Evolutionary conservation across 2,797 vertebrate species (phyloP).

Genomic region (Acanthopagrus latus): DNA sequence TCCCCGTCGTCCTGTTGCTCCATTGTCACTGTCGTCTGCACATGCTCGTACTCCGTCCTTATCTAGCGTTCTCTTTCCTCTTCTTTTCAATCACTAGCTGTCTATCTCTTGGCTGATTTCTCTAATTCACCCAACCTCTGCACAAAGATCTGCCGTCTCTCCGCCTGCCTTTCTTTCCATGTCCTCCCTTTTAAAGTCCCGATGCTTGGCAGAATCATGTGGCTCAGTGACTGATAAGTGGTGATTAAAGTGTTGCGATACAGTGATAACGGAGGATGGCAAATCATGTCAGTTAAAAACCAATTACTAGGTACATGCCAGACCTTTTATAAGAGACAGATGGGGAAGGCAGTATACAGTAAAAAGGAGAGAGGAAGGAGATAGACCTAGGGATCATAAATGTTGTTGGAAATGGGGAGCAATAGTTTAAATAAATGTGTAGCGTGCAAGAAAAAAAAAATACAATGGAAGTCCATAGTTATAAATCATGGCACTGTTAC

Average conservation of each 20-base stretch:
- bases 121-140: slow-evolving; percentile 26
- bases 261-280: slow-evolving; percentile 56
- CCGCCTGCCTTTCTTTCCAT: slow-evolving; percentile 2
- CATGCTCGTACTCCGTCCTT: slow-evolving; percentile 14
- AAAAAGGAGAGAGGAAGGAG: slow-evolving; percentile 14
- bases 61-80: slow-evolving; percentile 42
- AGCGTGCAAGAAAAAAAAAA: not conserved
- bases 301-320: slow-evolving; percentile 70
- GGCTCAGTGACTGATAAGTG: slow-evolving; percentile 59
- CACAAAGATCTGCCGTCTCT: slow-evolving; percentile 25
- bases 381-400: slow-evolving; percentile 16
- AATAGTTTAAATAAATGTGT: not conserved
- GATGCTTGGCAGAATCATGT: slow-evolving; percentile 44
- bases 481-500: not conserved
- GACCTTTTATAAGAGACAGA: slow-evolving; percentile 58
- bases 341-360: slow-evolving; percentile 15
- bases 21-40: slow-evolving; percentile 25
- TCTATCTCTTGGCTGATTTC: slow-evolving; percentile 47
- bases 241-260: slow-evolving; percentile 69
- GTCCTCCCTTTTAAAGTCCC: slow-evolving; percentile 39
- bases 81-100: slow-evolving; percentile 9
- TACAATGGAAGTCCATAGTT: not conserved
- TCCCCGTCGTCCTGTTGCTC: slow-evolving; percentile 27
- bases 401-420: slow-evolving; percentile 14
- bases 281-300: slow-evolving; percentile 68